A percentile compares a stretch with the other conserved stretches of the same genome.
These are phyloP conservation scores for Brachymystax lenok DNA, from an alignment of 2,797 vertebrate species.

Conservation along the genomic window DNA sequence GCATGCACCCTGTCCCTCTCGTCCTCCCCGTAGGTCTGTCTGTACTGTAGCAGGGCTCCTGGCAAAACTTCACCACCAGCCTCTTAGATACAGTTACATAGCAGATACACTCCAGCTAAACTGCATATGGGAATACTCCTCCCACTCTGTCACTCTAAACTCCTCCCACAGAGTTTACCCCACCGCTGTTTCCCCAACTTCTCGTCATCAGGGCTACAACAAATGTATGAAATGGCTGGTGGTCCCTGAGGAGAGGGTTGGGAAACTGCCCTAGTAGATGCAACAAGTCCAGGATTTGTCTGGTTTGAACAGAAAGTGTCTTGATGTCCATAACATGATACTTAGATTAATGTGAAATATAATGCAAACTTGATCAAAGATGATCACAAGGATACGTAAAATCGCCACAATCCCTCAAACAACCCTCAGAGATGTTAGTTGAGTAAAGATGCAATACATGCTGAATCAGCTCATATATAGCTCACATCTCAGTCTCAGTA, in stretches of 20 bases:
- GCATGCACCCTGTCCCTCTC: conserved; percentile 62
- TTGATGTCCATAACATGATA: neutral
- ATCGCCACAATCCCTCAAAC: neutral
- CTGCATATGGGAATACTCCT: no score
- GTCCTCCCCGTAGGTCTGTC: conserved; percentile 58
- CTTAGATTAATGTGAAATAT: neutral
- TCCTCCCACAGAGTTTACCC: neutral
- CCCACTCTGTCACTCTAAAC: conserved; percentile 24
- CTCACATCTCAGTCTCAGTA: conserved; percentile 38
- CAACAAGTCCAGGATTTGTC: neutral
- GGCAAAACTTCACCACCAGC: conserved; percentile 65
- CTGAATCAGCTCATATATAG: conserved; percentile 64
- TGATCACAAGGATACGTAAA: neutral
- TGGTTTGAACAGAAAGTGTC: neutral
- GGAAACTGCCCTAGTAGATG: conserved; percentile 7
- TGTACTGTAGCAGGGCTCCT: conserved; percentile 59
- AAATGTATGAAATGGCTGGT: neutral
- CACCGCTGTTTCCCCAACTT: neutral
- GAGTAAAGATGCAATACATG: conserved; percentile 46
- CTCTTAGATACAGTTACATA: conserved; percentile 37
- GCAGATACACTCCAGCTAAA: conserved; percentile 61
- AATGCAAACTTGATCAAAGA: neutral
- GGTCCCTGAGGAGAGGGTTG: neutral
- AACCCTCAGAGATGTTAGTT: conserved; percentile 29
- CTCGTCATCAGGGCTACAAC: neutral